Evolutionary conservation across 2,888 invertebrate species (phyloP).

Genomic region (Amorpha juglandis): DNA sequence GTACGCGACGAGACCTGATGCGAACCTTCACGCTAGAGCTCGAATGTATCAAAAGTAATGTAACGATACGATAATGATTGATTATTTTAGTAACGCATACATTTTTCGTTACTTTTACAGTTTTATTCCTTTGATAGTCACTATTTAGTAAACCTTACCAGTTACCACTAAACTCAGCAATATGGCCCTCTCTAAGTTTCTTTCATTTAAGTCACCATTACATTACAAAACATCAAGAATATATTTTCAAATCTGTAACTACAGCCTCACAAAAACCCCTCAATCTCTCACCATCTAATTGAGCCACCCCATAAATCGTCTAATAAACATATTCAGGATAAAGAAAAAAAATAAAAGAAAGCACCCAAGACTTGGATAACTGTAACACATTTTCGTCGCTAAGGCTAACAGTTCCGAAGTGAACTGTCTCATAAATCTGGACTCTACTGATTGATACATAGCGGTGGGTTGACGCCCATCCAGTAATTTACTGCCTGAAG

Average conservation of each 20-base stretch:
- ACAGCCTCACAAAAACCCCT: neutral
- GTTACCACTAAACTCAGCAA: too few species aligned
- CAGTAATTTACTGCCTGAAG: conserved; percentile 87
- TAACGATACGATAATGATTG: too few species aligned
- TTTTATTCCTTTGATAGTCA: too few species aligned
- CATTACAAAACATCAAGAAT: too few species aligned
- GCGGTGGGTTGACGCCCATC: conserved; percentile 86
- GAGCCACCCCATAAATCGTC: conserved; percentile 34
- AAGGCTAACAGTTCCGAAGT: conserved; percentile 82
- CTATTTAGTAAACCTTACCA: too few species aligned
- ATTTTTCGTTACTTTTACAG: too few species aligned
- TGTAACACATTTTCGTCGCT: conserved; percentile 81
- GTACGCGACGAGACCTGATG: too few species aligned
- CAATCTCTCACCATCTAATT: conserved; percentile 5
- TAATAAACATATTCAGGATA: conserved; percentile 43
- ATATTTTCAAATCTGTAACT: neutral
- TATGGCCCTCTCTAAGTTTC: too few species aligned
- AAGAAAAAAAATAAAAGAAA: conserved; percentile 51
- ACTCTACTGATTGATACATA: conserved; percentile 82
- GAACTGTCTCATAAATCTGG: conserved; percentile 82
- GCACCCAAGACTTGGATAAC: conserved; percentile 70
- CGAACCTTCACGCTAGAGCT: too few species aligned
- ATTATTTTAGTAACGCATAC: too few species aligned
- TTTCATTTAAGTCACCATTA: too few species aligned
- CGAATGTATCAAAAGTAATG: too few species aligned